Base-by-base conservation (phyloP, 1,140 invertebrate species). In the Dendrolimus punctatus region DNA sequence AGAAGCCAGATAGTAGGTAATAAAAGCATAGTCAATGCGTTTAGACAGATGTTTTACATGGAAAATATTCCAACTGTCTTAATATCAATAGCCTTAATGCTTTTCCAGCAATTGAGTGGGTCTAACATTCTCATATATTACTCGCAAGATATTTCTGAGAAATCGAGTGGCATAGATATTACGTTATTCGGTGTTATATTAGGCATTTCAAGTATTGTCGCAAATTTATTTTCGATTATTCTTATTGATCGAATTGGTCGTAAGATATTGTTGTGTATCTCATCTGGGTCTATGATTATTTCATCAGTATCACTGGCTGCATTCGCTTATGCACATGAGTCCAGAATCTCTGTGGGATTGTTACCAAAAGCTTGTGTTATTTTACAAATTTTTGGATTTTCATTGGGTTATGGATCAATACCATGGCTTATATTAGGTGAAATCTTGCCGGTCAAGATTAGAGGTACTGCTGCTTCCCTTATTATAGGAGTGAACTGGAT, bases 361-460 rank as follows among this genome's bases (percentile, higher is more conserved):
- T 62, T 98, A 40, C 95, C 96, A 2, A 77, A 98, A 2, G 85
- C 88, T 5, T 93, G 93, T 70, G 92, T 98, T 51, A 92, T 97
- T 8, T 73, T 96, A 8, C 98, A 95, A 76, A 94, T 98, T 0
- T 85, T 96, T 39, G 94, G 95, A 37, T 99, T 98, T 82, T 96
- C 95, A 0, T 78, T 98, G 10, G 97, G 97, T 1, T 95, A 95
- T 66, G 97, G 96, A 0, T 96, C 96, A 0, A 94, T 98, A 58
- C 96, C 96, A 2, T 98, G 96, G 96, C 87, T 98, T 5, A 96
- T 98, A 92, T 94, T 97, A 91, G 96, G 96, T 40, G 95, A 97
- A 80, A 96, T 95, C 58, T 83, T 95, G 51, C 95, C 94, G 6
- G 88, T 91, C 0, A 95, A 92, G 76, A 93, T 96, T 46, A 89